Base-by-base conservation (phyloP, 2,888 invertebrate species). In the Eulithis prunata region DNA sequence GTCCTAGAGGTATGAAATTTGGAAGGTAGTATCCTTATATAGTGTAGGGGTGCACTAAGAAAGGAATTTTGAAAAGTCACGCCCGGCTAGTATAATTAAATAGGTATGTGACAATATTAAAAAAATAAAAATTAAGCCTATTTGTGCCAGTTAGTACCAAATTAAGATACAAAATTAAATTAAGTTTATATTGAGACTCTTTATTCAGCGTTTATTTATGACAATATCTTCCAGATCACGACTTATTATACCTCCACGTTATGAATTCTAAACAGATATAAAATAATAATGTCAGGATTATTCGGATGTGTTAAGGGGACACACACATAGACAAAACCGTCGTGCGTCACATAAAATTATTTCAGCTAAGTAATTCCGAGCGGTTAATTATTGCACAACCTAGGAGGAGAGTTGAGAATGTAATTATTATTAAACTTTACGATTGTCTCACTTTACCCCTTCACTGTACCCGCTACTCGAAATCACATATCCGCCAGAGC, bases 351-450 rank as follows among this genome's bases (percentile, higher is more conserved):
- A 91, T 91, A 90, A 91, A 91, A 92, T 93, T 93, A 93, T 93
- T 92, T 92, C 92, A 85, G 86, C 92, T 93, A 91, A 92, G 93
- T 93, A 92, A 93, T 93, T 91, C 90, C 85, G 89, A 90, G 91
- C 90, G 91, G 93, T 93, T 93, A 93, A 93, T 93, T 93, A 92
- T 91, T 91, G 91, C 87, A 89, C 89, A 90, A 89, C 88, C 90
- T 89, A 89, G 86, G 89, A 90, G 88, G 90, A 89, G 91, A 92
- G 91, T 90, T 89, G 92, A 91, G 91, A 92, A 92, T 92, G 91
- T 93, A 93, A 93, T 93, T 93, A 93, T 93, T 93, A 93, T 93
- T 93, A 92, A 93, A 93, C 88, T 93, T 92, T 92, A 92, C 93
- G 92, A 93, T 93, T 93, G 93, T 93, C 91, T 93, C 92, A 91